Conservation (phyloP, 2,888 invertebrate species). For the Matsumyia berberina region DNA sequence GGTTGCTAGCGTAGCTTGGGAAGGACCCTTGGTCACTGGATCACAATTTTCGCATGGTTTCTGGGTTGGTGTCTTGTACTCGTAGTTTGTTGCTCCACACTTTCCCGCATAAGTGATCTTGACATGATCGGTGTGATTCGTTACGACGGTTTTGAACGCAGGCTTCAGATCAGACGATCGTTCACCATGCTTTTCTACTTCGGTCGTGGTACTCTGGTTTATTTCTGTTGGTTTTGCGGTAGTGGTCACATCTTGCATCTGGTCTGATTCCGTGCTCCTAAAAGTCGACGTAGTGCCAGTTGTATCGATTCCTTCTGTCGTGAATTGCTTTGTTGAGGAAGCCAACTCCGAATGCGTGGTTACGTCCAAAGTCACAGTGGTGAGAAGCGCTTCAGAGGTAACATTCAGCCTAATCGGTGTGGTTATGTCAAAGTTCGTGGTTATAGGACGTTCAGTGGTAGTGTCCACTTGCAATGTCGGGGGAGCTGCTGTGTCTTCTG, state of each 20-base stretch:
- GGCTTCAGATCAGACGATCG: not conserved
- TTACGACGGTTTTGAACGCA: conserved; percentile 16
- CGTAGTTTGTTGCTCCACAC: conserved; percentile 30
- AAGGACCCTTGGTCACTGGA: conserved; percentile 20
- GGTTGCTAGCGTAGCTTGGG: not conserved
- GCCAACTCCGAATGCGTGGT: no score
- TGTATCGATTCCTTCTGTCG: no score
- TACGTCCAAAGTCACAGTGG: not conserved
- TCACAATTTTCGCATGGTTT: not conserved
- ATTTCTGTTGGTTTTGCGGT: no score
- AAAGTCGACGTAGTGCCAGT: conserved; percentile 7
- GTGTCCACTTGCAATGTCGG: no score
- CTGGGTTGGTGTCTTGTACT: conserved; percentile 3
- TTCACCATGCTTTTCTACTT: not conserved
- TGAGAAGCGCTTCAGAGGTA: not conserved
- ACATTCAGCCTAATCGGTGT: not conserved
- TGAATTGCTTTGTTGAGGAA: no score
- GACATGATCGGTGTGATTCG: conserved; percentile 41
- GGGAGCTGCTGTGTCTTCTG: no score
- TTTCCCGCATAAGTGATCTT: conserved; percentile 43
- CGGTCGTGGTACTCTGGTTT: conserved; percentile 6
- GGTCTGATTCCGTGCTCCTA: conserved; percentile 4
- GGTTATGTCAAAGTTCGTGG: not conserved
- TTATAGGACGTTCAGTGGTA: not conserved
- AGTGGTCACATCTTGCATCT: no score